Evolutionary conservation across 2,797 vertebrate species (phyloP).

Genomic region (Myotis pilosus): DNA sequence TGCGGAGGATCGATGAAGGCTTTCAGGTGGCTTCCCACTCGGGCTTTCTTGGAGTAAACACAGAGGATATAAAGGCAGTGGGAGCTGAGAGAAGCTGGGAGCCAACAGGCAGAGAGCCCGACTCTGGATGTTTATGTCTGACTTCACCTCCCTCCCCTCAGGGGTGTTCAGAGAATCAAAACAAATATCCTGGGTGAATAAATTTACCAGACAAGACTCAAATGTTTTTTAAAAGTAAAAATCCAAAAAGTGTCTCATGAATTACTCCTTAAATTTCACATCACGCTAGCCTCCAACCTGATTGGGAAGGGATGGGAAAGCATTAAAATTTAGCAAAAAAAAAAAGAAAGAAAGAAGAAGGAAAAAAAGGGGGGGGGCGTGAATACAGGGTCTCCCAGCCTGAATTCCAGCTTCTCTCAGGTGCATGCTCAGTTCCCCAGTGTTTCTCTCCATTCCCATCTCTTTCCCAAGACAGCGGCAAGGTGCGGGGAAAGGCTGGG

Average conservation of each 20-base stretch:
- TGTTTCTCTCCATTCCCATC: neutral
- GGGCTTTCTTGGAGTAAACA: neutral
- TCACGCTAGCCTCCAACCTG: neutral
- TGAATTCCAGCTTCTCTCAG: neutral
- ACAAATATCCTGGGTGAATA: neutral
- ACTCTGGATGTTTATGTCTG: neutral
- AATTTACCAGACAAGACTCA: neutral
- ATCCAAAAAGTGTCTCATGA: neutral
- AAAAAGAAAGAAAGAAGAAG: neutral
- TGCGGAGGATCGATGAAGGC: neutral
- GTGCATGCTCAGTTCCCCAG: neutral
- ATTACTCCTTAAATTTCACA: neutral
- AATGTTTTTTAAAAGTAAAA: neutral
- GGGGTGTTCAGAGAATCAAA: constrained; percentile 20
- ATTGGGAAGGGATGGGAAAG: neutral
- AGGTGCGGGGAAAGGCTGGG: neutral
- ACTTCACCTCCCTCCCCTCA: neutral
- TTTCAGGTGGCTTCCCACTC: neutral
- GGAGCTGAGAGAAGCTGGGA: neutral
- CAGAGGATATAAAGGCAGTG: neutral
- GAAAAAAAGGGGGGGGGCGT: no score
- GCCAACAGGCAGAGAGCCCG: neutral
- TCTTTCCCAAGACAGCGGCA: neutral
- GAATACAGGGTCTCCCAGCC: neutral
- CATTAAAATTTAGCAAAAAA: neutral